These are phyloP conservation scores for Oryzaephilus surinamensis DNA, from an alignment of 1,140 invertebrate genomes.

Conservation along the genomic window DNA sequence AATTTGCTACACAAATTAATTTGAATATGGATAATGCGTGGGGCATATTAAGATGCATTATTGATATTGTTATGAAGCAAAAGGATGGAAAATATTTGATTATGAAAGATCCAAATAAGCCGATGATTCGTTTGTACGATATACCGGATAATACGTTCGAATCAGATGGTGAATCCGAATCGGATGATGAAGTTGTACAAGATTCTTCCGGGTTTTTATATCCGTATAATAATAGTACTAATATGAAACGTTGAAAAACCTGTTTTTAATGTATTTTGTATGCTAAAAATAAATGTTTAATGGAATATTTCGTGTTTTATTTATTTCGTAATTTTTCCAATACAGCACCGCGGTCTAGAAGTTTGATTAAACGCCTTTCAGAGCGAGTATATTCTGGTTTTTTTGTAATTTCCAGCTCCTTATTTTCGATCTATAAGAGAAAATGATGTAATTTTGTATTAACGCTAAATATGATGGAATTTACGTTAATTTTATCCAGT, in stretches of 20 bases:
- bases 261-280: slow-evolving; percentile 5
- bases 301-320: not conserved
- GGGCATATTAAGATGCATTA: slow-evolving; percentile 96
- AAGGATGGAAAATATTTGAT: slow-evolving; percentile 96
- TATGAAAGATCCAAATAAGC: slow-evolving; percentile 99
- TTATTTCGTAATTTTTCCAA: not conserved
- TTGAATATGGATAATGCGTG: slow-evolving; percentile 99
- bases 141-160: slow-evolving; percentile 98
- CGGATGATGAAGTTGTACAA: slow-evolving; percentile 61
- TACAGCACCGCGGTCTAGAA: not conserved
- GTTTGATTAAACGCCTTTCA: not conserved
- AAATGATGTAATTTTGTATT: too few relatives aligned
- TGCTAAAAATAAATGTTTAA: too few relatives aligned
- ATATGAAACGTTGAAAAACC: slow-evolving; percentile 1
- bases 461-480: too few relatives aligned
- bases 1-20: slow-evolving; percentile 98
- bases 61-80: slow-evolving; percentile 96
- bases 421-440: too few relatives aligned
- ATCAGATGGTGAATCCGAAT: slow-evolving; percentile 89
- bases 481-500: too few relatives aligned
- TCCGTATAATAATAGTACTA: slow-evolving; percentile 17
- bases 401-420: too few relatives aligned
- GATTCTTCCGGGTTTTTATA: slow-evolving; percentile 32
- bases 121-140: slow-evolving; percentile 90
- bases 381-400: too few relatives aligned